Conservation (phyloP, 2,888 invertebrate genomes). For the Marronus borbonicus region DNA sequence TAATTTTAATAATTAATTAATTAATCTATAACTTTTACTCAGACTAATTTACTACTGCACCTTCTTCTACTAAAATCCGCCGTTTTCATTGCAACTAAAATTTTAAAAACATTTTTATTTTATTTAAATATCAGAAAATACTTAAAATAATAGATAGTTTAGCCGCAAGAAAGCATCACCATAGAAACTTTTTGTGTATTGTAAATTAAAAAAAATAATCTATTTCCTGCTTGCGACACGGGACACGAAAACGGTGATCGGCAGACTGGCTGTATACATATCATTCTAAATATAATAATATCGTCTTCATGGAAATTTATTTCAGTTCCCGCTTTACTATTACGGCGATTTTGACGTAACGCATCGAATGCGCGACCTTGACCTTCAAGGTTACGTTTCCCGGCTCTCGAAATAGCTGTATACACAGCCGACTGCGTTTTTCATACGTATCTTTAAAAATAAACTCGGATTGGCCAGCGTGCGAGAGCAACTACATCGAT, state of each 20-base stretch:
- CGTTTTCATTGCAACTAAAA: too few relatives aligned
- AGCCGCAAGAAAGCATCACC: too few relatives aligned
- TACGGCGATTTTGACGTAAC: conserved; percentile 23
- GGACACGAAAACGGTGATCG: not conserved
- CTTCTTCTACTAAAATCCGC: too few relatives aligned
- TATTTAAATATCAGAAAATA: too few relatives aligned
- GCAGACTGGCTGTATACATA: not conserved
- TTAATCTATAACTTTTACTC: too few relatives aligned
- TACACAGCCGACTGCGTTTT: conserved; percentile 35
- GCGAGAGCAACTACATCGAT: not conserved
- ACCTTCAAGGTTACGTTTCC: conserved; percentile 40
- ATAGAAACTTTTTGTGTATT: too few relatives aligned
- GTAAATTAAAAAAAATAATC: too few relatives aligned
- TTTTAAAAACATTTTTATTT: too few relatives aligned
- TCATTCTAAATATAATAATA: not conserved
- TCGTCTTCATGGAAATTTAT: not conserved
- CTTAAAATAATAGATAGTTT: too few relatives aligned
- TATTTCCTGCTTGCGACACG: too few relatives aligned
- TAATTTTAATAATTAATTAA: too few relatives aligned
- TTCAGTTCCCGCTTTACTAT: not conserved
- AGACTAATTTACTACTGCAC: too few relatives aligned
- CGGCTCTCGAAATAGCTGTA: conserved; percentile 8
- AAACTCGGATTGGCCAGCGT: not conserved
- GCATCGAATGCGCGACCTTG: conserved; percentile 38
- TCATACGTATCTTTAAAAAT: conserved; percentile 21